phyloP scores from a whole-genome alignment of 2,113 vertebrate species.

The Miniopterus natalensis region DNA sequence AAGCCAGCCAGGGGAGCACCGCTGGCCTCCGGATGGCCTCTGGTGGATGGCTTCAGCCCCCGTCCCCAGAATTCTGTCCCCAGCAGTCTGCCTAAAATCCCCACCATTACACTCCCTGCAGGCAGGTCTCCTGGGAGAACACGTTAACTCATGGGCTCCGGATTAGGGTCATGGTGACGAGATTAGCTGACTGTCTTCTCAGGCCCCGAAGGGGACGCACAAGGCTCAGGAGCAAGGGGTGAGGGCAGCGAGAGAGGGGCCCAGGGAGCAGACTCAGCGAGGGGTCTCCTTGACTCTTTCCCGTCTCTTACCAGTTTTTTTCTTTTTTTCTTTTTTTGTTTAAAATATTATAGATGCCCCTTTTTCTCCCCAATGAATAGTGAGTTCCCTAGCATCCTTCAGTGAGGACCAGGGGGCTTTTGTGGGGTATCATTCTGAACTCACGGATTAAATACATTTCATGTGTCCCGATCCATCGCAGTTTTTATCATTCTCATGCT shows the following conservation, averaged over 20 bases:
- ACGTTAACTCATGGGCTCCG: neutral
- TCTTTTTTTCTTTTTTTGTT: no score
- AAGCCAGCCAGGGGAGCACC: neutral
- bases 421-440: neutral
- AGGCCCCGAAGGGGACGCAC: neutral
- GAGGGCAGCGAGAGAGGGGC: neutral
- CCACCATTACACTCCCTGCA: neutral
- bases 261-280: neutral
- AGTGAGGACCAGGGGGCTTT: neutral
- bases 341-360: no score
- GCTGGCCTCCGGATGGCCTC: neutral
- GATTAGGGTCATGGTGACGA: neutral
- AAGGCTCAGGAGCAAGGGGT: neutral
- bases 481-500: neutral
- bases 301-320: neutral
- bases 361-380: neutral
- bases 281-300: neutral
- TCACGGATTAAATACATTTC: neutral
- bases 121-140: neutral
- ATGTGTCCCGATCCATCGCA: neutral
- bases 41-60: neutral
- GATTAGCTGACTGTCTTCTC: neutral
- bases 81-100: neutral
- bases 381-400: neutral
- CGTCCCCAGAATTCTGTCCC: neutral